A percentile compares a stretch with the other conserved stretches of the same genome.
phyloP scores from a whole-genome alignment of 2,797 vertebrate species.

The Enteromius unitaeniatus region DNA sequence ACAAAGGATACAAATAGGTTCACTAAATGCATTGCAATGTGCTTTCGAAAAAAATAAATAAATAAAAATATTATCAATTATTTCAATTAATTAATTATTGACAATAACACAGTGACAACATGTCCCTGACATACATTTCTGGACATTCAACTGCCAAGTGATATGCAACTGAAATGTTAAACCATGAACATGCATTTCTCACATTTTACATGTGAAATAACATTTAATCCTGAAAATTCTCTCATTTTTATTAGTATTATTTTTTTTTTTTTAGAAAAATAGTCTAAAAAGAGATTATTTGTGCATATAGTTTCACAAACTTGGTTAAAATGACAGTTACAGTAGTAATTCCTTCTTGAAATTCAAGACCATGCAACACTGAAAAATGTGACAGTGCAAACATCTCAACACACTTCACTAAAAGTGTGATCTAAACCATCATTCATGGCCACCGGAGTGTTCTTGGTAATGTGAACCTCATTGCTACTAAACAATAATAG shows the following conservation, averaged over 20 bases:
- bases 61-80: not conserved
- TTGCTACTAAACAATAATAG: constrained; percentile 6
- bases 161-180: not conserved
- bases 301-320: not conserved
- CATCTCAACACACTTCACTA: constrained; percentile 42
- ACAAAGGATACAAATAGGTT: not conserved
- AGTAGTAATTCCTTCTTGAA: not conserved
- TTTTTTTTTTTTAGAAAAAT: constrained; percentile 25
- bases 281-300: constrained; percentile 1
- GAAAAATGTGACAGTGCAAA: constrained; percentile 17
- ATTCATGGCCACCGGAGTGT: constrained; percentile 27
- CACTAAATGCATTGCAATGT: not conserved
- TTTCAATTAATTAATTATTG: too few species aligned
- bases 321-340: not conserved
- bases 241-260: not conserved
- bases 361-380: not conserved
- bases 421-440: constrained; percentile 40
- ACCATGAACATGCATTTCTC: not conserved
- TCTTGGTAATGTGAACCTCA: constrained; percentile 11
- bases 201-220: not conserved
- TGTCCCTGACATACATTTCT: not conserved
- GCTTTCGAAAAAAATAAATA: not conserved
- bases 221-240: not conserved
- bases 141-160: not conserved
- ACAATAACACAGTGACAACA: not conserved